Percentiles rank a stretch among this genome's conserved stretches.
These are phyloP conservation scores for Forbesichthys agassizii DNA, from an alignment of 2,113 vertebrate genomes.

Conservation along the genomic window DNA sequence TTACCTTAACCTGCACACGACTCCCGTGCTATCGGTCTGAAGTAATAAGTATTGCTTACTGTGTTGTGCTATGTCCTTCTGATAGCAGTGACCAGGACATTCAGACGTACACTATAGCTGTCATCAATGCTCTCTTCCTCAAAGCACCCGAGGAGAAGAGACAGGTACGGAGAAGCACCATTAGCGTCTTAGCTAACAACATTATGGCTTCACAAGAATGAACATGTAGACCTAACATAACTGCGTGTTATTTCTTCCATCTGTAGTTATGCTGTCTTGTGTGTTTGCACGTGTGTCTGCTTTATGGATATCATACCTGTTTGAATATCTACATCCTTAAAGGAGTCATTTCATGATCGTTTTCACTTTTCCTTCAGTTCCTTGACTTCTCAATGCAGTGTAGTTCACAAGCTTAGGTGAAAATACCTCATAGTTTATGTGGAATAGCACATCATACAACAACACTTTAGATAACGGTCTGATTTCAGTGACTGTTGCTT, in stretches of 20 bases:
- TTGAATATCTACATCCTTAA: no score
- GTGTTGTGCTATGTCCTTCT: constrained; percentile 12
- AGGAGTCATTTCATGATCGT: no score
- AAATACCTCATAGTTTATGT: no score
- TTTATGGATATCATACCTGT: neutral
- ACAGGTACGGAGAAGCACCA: constrained; percentile 80
- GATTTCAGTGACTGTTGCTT: no score
- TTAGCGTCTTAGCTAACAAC: neutral
- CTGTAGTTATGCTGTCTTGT: neutral
- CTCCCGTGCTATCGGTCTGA: neutral
- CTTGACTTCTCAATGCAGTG: no score
- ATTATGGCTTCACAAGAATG: no score
- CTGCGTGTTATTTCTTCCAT: neutral
- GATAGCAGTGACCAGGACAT: constrained; percentile 95
- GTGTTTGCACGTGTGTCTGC: constrained; percentile 1
- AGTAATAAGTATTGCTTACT: neutral
- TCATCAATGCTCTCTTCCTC: constrained; percentile 97
- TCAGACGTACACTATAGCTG: constrained; percentile 95
- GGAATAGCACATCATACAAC: no score
- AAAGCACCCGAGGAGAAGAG: constrained; percentile 96
- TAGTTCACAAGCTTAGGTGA: no score
- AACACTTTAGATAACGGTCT: no score
- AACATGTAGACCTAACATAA: neutral
- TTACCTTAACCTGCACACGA: neutral
- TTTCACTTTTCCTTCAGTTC: no score